Evolutionary conservation across 2,113 vertebrate genomes (phyloP), one percentile per base, ranked within the genome.

Genomic region (Solenodon paradoxus): DNA sequence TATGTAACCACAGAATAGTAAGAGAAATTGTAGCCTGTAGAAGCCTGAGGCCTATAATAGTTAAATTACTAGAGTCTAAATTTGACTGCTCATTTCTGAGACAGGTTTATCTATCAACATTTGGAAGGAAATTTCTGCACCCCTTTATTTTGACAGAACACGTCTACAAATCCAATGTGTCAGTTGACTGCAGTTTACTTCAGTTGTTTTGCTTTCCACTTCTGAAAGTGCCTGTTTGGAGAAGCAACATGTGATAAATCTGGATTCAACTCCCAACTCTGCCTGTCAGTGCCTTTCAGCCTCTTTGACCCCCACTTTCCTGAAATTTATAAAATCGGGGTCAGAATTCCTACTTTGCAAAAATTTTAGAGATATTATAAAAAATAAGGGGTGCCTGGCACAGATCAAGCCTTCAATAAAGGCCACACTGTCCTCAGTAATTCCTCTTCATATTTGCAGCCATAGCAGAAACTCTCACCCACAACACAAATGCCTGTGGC

Each of bases 1-100:
- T 77, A 55, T 85, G 51, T 89, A 57, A 51, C 69, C 63, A 57
- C 30, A 95, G 82, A 55, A 30, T 20, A 69, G 30, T 53, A 89
- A 82, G 66, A 87, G 78, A 90, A 88, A 78, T 87, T 66, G 77
- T 42, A 90, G 53, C 69, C 42, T 75, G 2, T 55, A 13, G 45
- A 61, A 88, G 32, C 35, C 71, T 95, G 26, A 72, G 75, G 7
- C 59, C 81, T 92, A 16, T 87, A 28, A 53, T 75, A 75, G 69
- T 79, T 90, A 79, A 59, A 42, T 94, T 78, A 28, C 28, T 45
- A 30, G 72, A 68, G 53, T 79, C 15, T 45, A 28, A n/a, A 42
- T 91, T 93, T 83, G 66, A 83, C 24, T 82, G 55, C 78, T 78
- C n/a, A 61, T 77, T 80, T 97, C 78, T 83, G 74, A 96, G 90